These are phyloP conservation scores for Erebia aethiops DNA, from an alignment of 2,888 invertebrate genomes.

Conservation along the genomic window DNA sequence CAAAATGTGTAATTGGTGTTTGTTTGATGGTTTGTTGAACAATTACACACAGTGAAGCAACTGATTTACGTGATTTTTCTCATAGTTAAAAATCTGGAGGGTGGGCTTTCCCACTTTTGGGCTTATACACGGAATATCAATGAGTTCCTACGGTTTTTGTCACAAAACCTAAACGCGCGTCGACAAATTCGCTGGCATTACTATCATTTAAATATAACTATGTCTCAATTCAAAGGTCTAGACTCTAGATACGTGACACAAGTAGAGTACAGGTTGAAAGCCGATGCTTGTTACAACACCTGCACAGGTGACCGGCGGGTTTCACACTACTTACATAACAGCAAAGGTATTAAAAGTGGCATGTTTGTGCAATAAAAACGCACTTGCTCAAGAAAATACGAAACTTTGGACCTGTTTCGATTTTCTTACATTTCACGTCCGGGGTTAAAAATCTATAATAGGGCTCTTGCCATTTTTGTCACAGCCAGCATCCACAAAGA, in stretches of 20 bases:
- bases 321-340: slow-evolving; percentile 32
- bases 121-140: too few relatives aligned
- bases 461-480: not conserved
- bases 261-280: slow-evolving; percentile 24
- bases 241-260: slow-evolving; percentile 25
- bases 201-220: not conserved
- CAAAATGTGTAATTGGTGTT: too few relatives aligned
- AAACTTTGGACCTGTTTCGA: not conserved
- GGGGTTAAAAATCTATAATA: slow-evolving; percentile 12
- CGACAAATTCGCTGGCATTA: too few relatives aligned
- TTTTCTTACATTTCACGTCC: slow-evolving; percentile 31
- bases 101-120: too few relatives aligned
- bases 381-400: slow-evolving; percentile 18
- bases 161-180: too few relatives aligned
- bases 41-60: too few relatives aligned
- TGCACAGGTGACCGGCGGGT: slow-evolving; percentile 30
- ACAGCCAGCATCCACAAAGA: too few relatives aligned
- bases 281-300: slow-evolving; percentile 35
- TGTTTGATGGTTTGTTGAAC: too few relatives aligned
- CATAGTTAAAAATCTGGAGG: too few relatives aligned
- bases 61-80: too few relatives aligned
- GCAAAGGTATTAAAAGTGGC: slow-evolving; percentile 30
- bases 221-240: slow-evolving; percentile 6
- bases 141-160: too few relatives aligned
- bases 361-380: slow-evolving; percentile 37